Percentiles rank a stretch among this genome's conserved stretches.
Evolutionary conservation across 2,113 vertebrate species (phyloP).

Genomic region (Hippocampus abdominalis): DNA sequence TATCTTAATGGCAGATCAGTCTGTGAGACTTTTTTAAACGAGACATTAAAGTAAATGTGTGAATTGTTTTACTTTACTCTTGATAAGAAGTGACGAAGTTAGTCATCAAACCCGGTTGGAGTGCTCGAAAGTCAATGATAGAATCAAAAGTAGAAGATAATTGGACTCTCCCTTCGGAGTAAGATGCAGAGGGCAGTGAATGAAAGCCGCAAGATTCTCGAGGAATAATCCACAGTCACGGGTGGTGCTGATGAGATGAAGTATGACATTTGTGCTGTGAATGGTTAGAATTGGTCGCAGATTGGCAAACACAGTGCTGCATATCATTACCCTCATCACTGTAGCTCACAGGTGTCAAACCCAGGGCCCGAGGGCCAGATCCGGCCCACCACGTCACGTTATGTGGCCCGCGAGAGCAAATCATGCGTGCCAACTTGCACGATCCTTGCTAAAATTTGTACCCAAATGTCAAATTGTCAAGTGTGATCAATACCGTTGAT

Average conservation of each 20-base stretch:
- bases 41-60: no score
- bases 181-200: neutral
- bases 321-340: neutral
- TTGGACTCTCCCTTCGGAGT: neutral
- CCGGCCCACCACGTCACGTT: no score
- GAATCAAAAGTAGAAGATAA: neutral
- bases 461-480: no score
- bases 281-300: neutral
- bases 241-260: neutral
- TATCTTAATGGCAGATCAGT: no score
- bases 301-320: neutral
- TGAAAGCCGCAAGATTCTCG: neutral
- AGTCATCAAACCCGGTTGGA: neutral
- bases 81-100: neutral
- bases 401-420: no score
- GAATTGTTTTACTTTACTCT: neutral
- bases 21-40: no score
- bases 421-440: no score
- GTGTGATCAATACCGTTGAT: no score
- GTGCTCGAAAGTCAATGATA: neutral
- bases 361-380: no score
- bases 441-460: no score
- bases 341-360: no score
- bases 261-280: neutral
- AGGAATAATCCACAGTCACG: neutral